Evolutionary conservation across 2,888 invertebrate genomes (phyloP).

Genomic region (Troilus luridus): DNA sequence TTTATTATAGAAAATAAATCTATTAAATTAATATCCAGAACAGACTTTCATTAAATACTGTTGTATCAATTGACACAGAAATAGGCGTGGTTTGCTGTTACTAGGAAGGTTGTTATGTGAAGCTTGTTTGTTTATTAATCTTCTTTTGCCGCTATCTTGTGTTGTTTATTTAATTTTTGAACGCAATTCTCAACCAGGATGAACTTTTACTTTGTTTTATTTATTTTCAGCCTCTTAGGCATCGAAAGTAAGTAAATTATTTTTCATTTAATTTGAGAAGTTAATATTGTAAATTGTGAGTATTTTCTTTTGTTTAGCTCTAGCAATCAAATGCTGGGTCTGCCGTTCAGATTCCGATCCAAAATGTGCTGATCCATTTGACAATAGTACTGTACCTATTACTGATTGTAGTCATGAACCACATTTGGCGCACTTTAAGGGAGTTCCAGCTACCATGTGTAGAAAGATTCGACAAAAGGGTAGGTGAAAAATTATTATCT

Average conservation of each 20-base stretch:
- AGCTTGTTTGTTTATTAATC: not conserved
- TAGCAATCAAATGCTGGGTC: slow-evolving; percentile 85
- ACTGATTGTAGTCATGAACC: slow-evolving; percentile 80
- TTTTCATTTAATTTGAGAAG: not conserved
- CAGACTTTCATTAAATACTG: not conserved
- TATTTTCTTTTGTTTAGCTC: slow-evolving; percentile 66
- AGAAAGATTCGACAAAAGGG: slow-evolving; percentile 93
- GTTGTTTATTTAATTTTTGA: not conserved
- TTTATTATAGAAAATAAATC: not conserved
- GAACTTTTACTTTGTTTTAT: not conserved
- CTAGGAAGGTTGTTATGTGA: slow-evolving; percentile 43
- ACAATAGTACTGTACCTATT: slow-evolving; percentile 89
- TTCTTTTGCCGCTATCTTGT: not conserved
- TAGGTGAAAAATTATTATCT: slow-evolving; percentile 67
- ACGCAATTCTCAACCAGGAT: not conserved
- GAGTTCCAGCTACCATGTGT: slow-evolving; percentile 86
- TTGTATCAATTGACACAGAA: not conserved
- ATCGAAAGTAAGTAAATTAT: not conserved
- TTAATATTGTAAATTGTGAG: not conserved
- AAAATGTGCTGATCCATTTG: slow-evolving; percentile 93
- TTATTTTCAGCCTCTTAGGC: not conserved
- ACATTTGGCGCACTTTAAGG: slow-evolving; percentile 78
- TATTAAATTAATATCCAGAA: not conserved
- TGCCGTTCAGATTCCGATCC: slow-evolving; percentile 91
- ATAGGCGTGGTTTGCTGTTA: slow-evolving; percentile 37